These are phyloP conservation scores for Luffia ferchaultella DNA, from an alignment of 2,888 invertebrate species.

Conservation along the genomic window DNA sequence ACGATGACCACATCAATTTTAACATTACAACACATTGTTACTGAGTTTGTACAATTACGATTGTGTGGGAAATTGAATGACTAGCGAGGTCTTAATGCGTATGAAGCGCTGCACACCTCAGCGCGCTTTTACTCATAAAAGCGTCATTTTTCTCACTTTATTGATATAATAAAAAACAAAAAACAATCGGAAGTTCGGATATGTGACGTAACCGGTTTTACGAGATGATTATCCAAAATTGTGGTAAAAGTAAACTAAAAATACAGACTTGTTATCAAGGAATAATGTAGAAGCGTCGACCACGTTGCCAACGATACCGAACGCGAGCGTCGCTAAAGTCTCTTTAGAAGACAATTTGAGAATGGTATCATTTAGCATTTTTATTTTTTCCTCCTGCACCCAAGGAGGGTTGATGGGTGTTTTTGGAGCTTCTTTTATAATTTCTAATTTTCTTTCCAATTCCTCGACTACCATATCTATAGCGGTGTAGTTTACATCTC, in stretches of 20 bases:
- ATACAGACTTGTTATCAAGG: constrained; percentile 40
- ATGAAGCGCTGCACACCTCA: too few relatives aligned
- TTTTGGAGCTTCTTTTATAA: constrained; percentile 28
- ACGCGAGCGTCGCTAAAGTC: constrained; percentile 37
- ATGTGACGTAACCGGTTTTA: too few relatives aligned
- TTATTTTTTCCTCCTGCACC: constrained; percentile 38
- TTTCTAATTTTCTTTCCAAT: constrained; percentile 25
- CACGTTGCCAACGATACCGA: constrained; percentile 38
- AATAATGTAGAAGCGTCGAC: constrained; percentile 51
- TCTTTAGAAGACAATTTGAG: constrained; percentile 34
- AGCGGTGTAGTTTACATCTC: constrained; percentile 31
- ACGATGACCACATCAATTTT: too few relatives aligned
- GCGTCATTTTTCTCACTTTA: too few relatives aligned
- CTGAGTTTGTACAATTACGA: too few relatives aligned
- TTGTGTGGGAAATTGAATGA: too few relatives aligned
- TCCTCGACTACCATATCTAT: constrained; percentile 27
- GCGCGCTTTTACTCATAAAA: too few relatives aligned
- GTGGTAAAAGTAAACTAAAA: not conserved
- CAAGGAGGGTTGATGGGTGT: constrained; percentile 33
- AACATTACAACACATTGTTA: too few relatives aligned
- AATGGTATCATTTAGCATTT: constrained; percentile 23
- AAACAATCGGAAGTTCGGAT: too few relatives aligned
- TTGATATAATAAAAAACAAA: too few relatives aligned
- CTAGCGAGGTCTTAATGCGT: too few relatives aligned
- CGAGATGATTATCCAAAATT: too few relatives aligned